A percentile compares a stretch with the other conserved stretches of the same genome.
Evolutionary conservation across 2,113 vertebrate species (phyloP).

Genomic region (Ginglymostoma cirratum): DNA sequence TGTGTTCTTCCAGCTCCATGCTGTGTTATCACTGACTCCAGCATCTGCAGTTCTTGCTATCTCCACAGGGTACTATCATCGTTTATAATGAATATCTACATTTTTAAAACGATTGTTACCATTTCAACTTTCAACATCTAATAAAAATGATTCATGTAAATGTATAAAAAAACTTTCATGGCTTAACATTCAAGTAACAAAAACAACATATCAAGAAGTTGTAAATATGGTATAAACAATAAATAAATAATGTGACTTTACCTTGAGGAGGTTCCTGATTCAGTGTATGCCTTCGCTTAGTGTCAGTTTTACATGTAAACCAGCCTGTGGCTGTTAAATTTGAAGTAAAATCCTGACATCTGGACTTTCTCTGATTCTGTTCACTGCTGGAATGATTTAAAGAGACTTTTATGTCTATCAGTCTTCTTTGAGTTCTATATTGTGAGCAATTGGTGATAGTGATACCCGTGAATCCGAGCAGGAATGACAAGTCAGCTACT

Average conservation of each 20-base stretch:
- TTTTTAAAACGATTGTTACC: background rate
- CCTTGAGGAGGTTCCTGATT: background rate
- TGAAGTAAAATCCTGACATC: background rate
- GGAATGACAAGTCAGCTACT: background rate
- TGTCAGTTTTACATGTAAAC: conserved; percentile 6
- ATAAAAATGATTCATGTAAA: background rate
- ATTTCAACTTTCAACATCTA: background rate
- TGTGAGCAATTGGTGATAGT: conserved; percentile 12
- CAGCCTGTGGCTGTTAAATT: conserved; percentile 15
- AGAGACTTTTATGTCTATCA: conserved; percentile 6
- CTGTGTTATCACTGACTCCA: too few species aligned
- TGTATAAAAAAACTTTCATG: background rate
- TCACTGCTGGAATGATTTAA: conserved; percentile 32
- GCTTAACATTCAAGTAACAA: background rate
- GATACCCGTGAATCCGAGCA: background rate
- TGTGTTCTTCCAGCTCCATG: too few species aligned
- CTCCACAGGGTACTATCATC: background rate
- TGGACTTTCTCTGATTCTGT: background rate
- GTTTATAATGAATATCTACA: background rate
- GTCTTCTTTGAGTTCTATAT: background rate
- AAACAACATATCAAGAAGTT: background rate
- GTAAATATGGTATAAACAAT: background rate
- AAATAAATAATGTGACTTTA: background rate
- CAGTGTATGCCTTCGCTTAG: background rate
- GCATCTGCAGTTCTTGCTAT: too few species aligned